Conservation (phyloP, 2,797 vertebrate species). For the Squalus acanthias region DNA sequence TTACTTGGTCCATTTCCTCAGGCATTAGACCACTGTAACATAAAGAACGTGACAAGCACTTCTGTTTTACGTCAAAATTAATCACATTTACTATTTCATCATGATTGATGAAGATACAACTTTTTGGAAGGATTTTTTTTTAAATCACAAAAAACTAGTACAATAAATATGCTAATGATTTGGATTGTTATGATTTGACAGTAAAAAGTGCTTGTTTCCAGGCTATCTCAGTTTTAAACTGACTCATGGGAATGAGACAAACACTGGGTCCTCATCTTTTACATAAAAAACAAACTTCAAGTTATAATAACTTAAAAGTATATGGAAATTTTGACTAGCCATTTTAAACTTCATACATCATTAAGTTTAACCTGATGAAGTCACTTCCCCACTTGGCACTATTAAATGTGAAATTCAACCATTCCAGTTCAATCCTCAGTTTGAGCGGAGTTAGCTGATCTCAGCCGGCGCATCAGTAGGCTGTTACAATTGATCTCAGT, state of each 20-base stretch:
- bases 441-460: not conserved
- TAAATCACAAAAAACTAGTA: not conserved
- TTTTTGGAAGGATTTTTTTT: not conserved
- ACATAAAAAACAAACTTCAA: not conserved
- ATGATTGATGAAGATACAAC: not conserved
- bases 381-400: not conserved
- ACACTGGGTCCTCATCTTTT: not conserved
- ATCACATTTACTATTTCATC: not conserved
- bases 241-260: not conserved
- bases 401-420: not conserved
- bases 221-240: not conserved
- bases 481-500: not conserved
- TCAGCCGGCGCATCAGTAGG: not conserved
- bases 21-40: not conserved
- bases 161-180: not conserved
- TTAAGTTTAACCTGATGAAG: not conserved
- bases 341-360: not conserved
- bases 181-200: not conserved
- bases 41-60: not conserved
- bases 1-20: not conserved
- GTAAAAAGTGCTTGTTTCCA: not conserved
- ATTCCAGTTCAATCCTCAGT: not conserved
- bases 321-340: not conserved
- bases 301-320: not conserved
- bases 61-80: not conserved